Base-by-base conservation (phyloP, 1,140 invertebrate genomes). In the Mizuhopecten yessoensis region DNA sequence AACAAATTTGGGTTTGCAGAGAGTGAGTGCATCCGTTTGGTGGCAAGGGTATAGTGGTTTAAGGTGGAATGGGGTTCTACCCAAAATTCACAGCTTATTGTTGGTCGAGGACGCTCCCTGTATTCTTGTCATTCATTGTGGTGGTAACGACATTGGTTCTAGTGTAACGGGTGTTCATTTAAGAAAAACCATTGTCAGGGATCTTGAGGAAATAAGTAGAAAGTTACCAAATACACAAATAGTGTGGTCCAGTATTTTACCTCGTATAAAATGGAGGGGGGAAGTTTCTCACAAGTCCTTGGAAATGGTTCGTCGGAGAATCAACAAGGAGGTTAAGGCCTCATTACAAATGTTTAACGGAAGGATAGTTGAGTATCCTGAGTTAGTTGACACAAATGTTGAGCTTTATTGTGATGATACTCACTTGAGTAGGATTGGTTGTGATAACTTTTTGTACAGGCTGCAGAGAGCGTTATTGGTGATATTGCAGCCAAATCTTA, bases 191-290 rank as follows among this genome's bases (percentile, higher is more conserved):
- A 88, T 90, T 23, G 33, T 45, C 17, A 10, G 29, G 10, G 29
- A 34, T 29, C 17, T 90, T 75, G 1, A 33, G 36, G 13, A 45
- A 33, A 34, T 90, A 20, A 33, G n/a, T 57, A 86, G 42, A 17
- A 49, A 15, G 17, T 86, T 39, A 34, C 49, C 45, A 1, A 13
- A 89, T 45, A 89, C 89, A 0, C 34, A n/a, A 10, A 87, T 90
- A 23, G 88, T 90, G 36, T 92, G 91, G 88, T 91, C 88, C 20
- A 33, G 89, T 87, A 89, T 91, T 34, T 29, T 90, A 17, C 89
- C 87, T 23, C 49, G 89, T 34, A 11, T n/a, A 29, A 34, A 20
- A 0, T 87, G 89, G 34, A 42, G 20, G 20, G 36, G 36, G n/a
- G 36, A 39, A 39, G 36, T 39, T 39, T 39, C 36, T 39, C 36